These are phyloP conservation scores for Eupithecia exiguata DNA, from an alignment of 2,888 invertebrate species.

Conservation along the genomic window DNA sequence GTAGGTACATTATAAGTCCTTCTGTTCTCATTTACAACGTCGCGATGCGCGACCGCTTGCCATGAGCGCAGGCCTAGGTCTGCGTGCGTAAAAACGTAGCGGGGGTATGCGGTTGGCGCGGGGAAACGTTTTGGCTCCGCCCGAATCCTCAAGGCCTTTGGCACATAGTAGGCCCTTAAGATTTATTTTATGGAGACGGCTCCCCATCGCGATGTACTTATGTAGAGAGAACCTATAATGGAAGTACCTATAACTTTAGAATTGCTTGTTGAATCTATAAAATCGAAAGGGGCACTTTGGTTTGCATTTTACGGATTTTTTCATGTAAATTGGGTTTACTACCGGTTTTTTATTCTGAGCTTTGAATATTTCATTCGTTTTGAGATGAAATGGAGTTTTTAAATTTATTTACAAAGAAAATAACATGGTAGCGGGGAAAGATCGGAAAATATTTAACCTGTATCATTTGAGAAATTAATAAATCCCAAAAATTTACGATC, in stretches of 20 bases:
- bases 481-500: too few species aligned
- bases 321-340: conserved; percentile 5
- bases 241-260: conserved; percentile 39
- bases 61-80: too few species aligned
- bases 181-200: conserved; percentile 34
- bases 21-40: too few species aligned
- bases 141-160: too few species aligned
- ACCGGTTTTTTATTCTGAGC: not conserved
- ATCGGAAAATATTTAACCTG: not conserved
- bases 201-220: conserved; percentile 36
- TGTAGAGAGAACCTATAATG: conserved; percentile 37
- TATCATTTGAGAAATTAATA: too few species aligned
- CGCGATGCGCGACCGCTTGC: too few species aligned
- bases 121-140: too few species aligned
- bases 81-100: too few species aligned
- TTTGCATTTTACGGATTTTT: conserved; percentile 1
- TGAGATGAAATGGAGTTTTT: not conserved
- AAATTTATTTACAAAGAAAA: not conserved
- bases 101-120: too few species aligned
- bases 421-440: not conserved
- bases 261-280: conserved; percentile 24
- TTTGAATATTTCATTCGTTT: conserved; percentile 3
- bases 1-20: too few species aligned
- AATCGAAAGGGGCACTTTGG: conserved; percentile 2
- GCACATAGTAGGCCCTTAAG: too few species aligned